Base-by-base conservation (phyloP, 2,113 vertebrate species). In the Stigmatopora nigra region DNA sequence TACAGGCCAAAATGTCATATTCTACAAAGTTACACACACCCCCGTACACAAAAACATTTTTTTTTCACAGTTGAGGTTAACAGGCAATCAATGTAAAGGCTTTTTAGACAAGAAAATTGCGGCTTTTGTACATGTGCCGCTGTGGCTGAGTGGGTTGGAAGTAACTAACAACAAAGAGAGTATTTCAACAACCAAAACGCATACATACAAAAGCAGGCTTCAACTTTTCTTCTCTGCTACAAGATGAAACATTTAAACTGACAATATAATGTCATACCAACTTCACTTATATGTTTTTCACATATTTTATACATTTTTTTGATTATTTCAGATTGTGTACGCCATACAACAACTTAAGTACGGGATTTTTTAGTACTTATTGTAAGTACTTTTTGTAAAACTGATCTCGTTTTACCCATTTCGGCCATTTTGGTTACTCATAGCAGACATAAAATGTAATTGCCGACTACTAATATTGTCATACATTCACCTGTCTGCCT, bases 11-110 rank as follows among this genome's bases (percentile, higher is more conserved):
- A 20, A 11, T 11, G 2, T n/a, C 49, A 6, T 52, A 52, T 52
- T 52, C 49, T 20, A 53, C 51, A 22, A 11, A 20, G 1, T 12
- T n/a, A 20, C 51, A 20, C 51, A 52, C 51, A 22, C 51, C 35
- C 14, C 16, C 22, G 35, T 5, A 17, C 15, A n/a, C 8, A 38
- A 14, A 57, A 14, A 57, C 22, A n/a, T 0, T 31, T 5, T 35
- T 17, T 17, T 58, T 36, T 38, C 36, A 58, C 51, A 53, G 11
- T 59, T 38, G 8, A 11, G 57, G 57, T 38, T n/a, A 41, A 59
- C 57, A 59, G 36, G 57, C 16, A 41, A 59, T 9, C 25, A 59
- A 59, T 59, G 35, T 4, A 59, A 38, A 59, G 57, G 57, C 35
- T 41, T 59, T 31, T 41, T 2, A 19, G 17, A 38, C 17, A 17